Base-by-base conservation (phyloP, 2,888 invertebrate genomes). In the Carcina quercana region DNA sequence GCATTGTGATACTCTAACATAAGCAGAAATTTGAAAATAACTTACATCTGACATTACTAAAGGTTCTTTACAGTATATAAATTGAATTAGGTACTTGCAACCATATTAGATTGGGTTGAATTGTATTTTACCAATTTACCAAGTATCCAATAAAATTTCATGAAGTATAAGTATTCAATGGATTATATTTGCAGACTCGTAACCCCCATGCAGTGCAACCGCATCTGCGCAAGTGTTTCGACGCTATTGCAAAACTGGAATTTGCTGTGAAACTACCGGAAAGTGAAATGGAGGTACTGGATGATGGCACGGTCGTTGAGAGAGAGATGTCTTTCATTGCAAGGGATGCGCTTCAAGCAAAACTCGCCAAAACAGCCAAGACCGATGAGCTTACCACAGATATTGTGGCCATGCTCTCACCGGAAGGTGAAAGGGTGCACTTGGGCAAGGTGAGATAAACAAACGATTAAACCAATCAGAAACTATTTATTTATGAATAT, bases 171-270 rank as follows among this genome's bases (percentile, higher is more conserved):
- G n/a, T n/a, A n/a, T n/a, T n/a, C n/a, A n/a, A n/a, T n/a, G n/a
- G n/a, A n/a, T n/a, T n/a, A n/a, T n/a, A n/a, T 11, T 31, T 33
- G 6, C 49, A 90, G 88, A 95, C 95, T 0, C 85, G 92, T 46
- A 94, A 96, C 64, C 95, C 95, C 0, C 91, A 91, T 50, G 94
- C 95, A 0, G 95, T 96, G 0, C 96, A 96, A 61, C 94, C 94
- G 6, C 95, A 96, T 75, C 76, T 96, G 30, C 86, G 94, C 30
- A 96, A 96, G 70, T 96, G 95, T 54, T 96, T 96, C 59, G 94
- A 94, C 60, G 93, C 93, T 2, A 92, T 94, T 35, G 86, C 91
- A 11, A 89, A 89, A 40, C 66, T 94, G 21, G 93, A 94, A 59
- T 94, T 94, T 51, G 93, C 90, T 0, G 85, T 86, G 0, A 88